Base-by-base conservation (phyloP, 2,888 invertebrate species). In the Apodemia hepburni region DNA sequence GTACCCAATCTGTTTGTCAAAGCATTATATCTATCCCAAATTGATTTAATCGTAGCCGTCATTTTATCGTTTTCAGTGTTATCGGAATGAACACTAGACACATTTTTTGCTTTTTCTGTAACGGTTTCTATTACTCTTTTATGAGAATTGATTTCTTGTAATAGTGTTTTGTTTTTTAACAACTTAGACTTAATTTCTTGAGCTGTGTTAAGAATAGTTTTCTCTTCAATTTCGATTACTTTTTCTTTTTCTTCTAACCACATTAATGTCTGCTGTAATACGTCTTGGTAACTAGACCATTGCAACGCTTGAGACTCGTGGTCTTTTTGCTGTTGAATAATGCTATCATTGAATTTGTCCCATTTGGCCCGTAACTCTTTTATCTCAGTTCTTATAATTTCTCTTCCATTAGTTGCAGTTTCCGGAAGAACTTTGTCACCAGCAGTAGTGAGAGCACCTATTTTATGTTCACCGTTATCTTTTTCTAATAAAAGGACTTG, bases 401-500 rank as follows among this genome's bases (percentile, higher is more conserved):
- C 98, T 67, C 98, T 93, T 0, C 98, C 98, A 71, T 95, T 95
- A 0, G 98, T 96, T 11, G 98, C 97, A 2, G 98, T 99, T 81
- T 98, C 97, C 0, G 98, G 97, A 66, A 98, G 93, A n/a, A 98
- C 94, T 79, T 96, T 95, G 77, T 99, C 98, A 3, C 97, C 97
- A 0, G 96, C 93, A 3, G 95, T 92, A 15, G 95, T 95, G 18
- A 98, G 84, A 49, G 94, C 93, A 62, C 94, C 93, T 42, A 98
- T 92, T 72, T 96, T 94, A 73, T 95, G 95, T 72, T 96, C 95
- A 1, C 97, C 97, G 76, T 97, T 96, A 71, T 98, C 97, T 70
- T 95, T 94, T 77, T 98, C 98, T 11, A 96, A 92, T 60, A 95
- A 79, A 61, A 97, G 87, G 2, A 95, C 92, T 84, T 96, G 95